A percentile compares a stretch with the other conserved stretches of the same genome.
Evolutionary conservation across 2,113 vertebrate species (phyloP).

Genomic region (Chrysochloris asiatica): DNA sequence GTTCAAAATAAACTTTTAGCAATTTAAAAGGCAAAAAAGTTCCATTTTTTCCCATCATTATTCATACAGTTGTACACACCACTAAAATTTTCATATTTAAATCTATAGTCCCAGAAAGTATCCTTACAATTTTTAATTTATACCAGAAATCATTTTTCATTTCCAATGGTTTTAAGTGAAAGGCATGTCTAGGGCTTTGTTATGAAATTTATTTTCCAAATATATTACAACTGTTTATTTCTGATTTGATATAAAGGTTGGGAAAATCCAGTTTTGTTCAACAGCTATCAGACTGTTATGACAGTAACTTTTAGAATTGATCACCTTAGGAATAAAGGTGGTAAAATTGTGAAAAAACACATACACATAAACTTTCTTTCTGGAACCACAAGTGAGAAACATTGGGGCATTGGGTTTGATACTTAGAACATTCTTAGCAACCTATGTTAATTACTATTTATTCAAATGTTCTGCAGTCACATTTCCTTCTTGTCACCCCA

Average conservation of each 20-base stretch:
- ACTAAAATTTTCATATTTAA: slow-evolving; percentile 21
- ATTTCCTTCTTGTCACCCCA: not conserved
- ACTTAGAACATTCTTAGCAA: not conserved
- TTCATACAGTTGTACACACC: not conserved
- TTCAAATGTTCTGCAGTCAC: slow-evolving; percentile 6
- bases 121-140: not conserved
- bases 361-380: not conserved
- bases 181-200: too few relatives aligned
- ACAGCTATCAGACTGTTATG: not conserved
- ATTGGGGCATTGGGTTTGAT: not conserved
- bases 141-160: not conserved
- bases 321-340: slow-evolving; percentile 4
- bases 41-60: not conserved
- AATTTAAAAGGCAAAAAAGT: not conserved
- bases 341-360: not conserved
- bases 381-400: not conserved
- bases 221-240: not conserved
- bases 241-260: not conserved
- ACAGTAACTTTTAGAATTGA: not conserved
- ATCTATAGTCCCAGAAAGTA: not conserved
- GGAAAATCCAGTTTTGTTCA: slow-evolving; percentile 3
- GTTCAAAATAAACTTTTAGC: slow-evolving; percentile 2
- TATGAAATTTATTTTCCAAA: slow-evolving; percentile 1
- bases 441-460: slow-evolving; percentile 5
- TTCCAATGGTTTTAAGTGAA: too few relatives aligned